These are phyloP conservation scores for Pangasius macronema DNA, from an alignment of 2,797 vertebrate genomes.

Conservation along the genomic window DNA sequence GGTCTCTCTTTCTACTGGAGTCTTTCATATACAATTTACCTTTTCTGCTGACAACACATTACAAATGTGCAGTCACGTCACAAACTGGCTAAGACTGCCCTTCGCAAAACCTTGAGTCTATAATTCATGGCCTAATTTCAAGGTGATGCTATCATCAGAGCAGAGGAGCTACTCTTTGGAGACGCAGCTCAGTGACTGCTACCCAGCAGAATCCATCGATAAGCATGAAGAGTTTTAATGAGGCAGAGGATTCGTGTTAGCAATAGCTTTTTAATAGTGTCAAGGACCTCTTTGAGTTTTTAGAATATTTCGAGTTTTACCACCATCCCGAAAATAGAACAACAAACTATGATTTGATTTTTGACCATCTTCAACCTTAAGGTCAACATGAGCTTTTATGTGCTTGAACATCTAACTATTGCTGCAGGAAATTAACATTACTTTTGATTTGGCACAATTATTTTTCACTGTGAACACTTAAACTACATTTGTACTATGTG, in stretches of 20 bases:
- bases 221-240: slow-evolving; percentile 65
- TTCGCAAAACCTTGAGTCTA: slow-evolving; percentile 64
- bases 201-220: slow-evolving; percentile 54
- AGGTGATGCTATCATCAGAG: slow-evolving; percentile 59
- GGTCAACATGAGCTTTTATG: slow-evolving; percentile 10
- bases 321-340: not conserved
- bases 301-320: slow-evolving; percentile 63
- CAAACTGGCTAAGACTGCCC: slow-evolving; percentile 43
- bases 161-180: slow-evolving; percentile 54
- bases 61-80: slow-evolving; percentile 24
- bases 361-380: not conserved
- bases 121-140: slow-evolving; percentile 65
- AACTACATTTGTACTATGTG: not conserved
- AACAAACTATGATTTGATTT: not conserved
- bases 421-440: not conserved
- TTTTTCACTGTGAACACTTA: slow-evolving; percentile 2
- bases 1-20: not conserved
- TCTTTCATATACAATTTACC: slow-evolving; percentile 12
- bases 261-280: slow-evolving; percentile 68
- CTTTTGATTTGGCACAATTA: slow-evolving; percentile 1
- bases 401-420: not conserved
- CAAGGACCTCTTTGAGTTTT: slow-evolving; percentile 56
- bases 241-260: slow-evolving; percentile 59
- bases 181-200: slow-evolving; percentile 56
- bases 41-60: slow-evolving; percentile 36